Evolutionary conservation across 2,797 vertebrate genomes (phyloP), one percentile per base, ranked within the genome.

Genomic region (Chaunax sp.): DNA sequence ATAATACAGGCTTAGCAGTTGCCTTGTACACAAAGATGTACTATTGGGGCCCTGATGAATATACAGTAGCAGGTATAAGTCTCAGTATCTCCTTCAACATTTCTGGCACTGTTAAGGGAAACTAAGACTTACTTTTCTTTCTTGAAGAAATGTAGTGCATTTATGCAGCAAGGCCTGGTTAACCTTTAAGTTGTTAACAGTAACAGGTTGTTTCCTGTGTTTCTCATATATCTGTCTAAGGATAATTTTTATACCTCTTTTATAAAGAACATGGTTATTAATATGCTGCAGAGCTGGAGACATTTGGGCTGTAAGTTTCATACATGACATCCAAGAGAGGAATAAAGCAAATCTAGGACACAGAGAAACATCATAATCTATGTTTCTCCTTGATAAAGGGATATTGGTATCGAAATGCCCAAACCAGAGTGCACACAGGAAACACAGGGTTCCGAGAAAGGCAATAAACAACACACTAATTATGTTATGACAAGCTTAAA

Each of bases 311-410:
- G 55, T 58, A 38, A 5, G 40, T 62, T 68, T 72, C 61, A 51
- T 56, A 25, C 25, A 20, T 67, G 54, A 69, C 57, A 69, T 50
- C 58, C 47, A 60, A 47, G 51, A 66, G 68, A 65, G 50, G 28
- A 71, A 49, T 54, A 61, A 44, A 44, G 30, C 23, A 65, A 77
- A 90, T 86, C 62, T 83, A 77, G 85, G 82, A 75, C 64, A 78
- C 62, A 7, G 47, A 26, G 64, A 20, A 72, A 44, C 78, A 60
- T 65, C 54, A 64, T 16, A 51, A 60, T n/a, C 66, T 12, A n/a
- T n/a, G 43, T 43, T 63, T 50, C 40, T 74, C 19, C 33, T 25
- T 73, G 70, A 38, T 9, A 78, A 54, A 30, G 8, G 53, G 41
- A 44, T 26, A 23, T 44, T 62, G 41, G 40, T 26, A 23, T 44